These are phyloP conservation scores for Natrix natrix DNA, from an alignment of 2,797 vertebrate genomes.

Conservation along the genomic window DNA sequence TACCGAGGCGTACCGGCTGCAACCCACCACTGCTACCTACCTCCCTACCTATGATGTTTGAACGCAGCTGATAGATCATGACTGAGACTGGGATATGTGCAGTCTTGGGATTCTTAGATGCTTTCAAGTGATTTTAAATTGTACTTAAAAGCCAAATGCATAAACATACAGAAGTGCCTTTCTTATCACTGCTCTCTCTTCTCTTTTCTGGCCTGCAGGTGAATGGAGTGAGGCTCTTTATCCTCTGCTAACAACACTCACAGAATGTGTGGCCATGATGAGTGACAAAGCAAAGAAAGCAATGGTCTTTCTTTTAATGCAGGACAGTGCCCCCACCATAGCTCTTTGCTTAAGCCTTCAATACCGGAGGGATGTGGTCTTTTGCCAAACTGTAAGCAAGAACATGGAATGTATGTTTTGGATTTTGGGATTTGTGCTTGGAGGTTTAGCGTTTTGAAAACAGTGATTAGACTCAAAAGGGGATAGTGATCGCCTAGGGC, in stretches of 20 bases:
- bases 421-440: not conserved
- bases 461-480: not conserved
- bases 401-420: constrained; percentile 16
- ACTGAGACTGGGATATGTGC: not conserved
- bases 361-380: constrained; percentile 96
- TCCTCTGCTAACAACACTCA: constrained; percentile 90
- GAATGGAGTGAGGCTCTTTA: constrained; percentile 97
- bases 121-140: not conserved
- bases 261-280: constrained; percentile 95
- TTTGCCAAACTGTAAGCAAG: constrained; percentile 92
- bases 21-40: too few species aligned
- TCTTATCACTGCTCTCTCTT: not conserved
- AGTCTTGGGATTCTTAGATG: not conserved
- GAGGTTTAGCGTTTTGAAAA: not conserved
- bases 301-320: constrained; percentile 98
- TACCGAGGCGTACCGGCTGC: too few species aligned
- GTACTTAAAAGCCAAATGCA: not conserved
- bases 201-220: constrained; percentile 67
- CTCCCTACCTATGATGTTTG: not conserved
- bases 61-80: not conserved
- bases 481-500: not conserved
- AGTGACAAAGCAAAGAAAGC: constrained; percentile 97
- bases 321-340: constrained; percentile 94
- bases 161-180: not conserved
- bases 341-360: constrained; percentile 90